Evolutionary conservation across 2,888 invertebrate genomes (phyloP).

Genomic region (Pandemis cinnamomeana): DNA sequence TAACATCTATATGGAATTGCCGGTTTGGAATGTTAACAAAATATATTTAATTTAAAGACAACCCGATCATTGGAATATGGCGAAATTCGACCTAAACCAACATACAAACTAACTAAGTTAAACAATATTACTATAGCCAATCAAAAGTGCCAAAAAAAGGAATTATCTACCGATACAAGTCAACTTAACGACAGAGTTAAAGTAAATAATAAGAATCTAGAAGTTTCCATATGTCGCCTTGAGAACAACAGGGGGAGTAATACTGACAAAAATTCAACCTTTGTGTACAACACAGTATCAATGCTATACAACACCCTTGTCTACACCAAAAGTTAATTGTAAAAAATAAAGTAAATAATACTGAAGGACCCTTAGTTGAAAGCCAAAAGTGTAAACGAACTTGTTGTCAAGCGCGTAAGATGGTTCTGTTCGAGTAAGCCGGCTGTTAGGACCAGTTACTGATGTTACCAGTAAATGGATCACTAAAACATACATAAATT

Average conservation of each 20-base stretch:
- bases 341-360: background rate
- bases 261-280: background rate
- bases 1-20: background rate
- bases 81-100: too few relatives aligned
- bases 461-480: background rate
- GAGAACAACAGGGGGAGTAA: background rate
- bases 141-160: too few relatives aligned
- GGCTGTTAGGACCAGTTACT: background rate
- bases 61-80: too few relatives aligned
- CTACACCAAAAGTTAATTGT: background rate
- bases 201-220: background rate
- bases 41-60: too few relatives aligned
- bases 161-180: background rate
- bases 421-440: too few relatives aligned
- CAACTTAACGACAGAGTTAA: background rate
- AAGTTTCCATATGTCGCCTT: background rate
- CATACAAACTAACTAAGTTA: too few relatives aligned
- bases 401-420: too few relatives aligned
- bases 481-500: background rate
- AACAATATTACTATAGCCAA: too few relatives aligned
- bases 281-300: too few relatives aligned
- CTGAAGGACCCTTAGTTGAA: too few relatives aligned
- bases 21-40: background rate
- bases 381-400: too few relatives aligned
- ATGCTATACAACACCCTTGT: background rate